phyloP scores from a whole-genome alignment of 2,888 invertebrate species.

The Gymnosoma rotundatum region DNA sequence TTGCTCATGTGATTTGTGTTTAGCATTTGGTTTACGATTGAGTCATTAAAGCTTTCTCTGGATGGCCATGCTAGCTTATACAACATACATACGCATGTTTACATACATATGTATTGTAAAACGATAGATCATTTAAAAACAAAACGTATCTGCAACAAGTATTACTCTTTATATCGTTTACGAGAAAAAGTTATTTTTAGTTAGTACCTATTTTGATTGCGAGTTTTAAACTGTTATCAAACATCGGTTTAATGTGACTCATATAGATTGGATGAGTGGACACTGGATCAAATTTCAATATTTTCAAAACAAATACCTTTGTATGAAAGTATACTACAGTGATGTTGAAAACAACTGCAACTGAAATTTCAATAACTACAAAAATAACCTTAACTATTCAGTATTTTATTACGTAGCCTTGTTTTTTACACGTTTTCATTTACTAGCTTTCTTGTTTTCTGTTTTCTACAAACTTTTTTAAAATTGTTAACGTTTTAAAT shows the following conservation, averaged over 20 bases:
- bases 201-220: background rate
- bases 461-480: too few species aligned
- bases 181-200: background rate
- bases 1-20: constrained; percentile 12
- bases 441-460: too few species aligned
- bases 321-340: background rate
- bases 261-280: background rate
- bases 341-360: background rate
- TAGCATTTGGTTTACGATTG: constrained; percentile 15
- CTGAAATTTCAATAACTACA: too few species aligned
- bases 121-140: background rate
- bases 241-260: background rate
- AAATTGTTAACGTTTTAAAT: too few species aligned
- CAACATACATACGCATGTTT: too few species aligned
- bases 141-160: background rate
- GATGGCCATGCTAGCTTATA: background rate
- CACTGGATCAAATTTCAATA: background rate
- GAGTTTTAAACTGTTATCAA: background rate
- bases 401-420: too few species aligned
- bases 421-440: too few species aligned
- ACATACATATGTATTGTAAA: background rate
- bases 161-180: background rate
- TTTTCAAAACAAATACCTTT: background rate
- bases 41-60: constrained; percentile 19
- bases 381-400: too few species aligned